phyloP scores from a whole-genome alignment of 2,797 vertebrate genomes.

The Zalophus californianus region DNA sequence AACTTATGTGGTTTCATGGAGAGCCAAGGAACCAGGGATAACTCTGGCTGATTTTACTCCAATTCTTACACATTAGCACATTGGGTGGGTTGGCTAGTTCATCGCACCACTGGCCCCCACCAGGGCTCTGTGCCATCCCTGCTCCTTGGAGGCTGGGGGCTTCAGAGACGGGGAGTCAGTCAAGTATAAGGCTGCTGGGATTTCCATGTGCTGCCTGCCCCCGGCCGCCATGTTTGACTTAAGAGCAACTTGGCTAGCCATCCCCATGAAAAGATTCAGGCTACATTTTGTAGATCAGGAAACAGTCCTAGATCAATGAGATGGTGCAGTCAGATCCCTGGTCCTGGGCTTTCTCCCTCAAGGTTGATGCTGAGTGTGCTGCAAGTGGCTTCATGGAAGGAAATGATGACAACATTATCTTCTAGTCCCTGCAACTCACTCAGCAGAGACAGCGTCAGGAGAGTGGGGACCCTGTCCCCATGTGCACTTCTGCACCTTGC shows the following conservation, averaged over 20 bases:
- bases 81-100: not conserved
- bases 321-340: not conserved
- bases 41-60: not conserved
- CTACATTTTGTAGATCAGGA: not conserved
- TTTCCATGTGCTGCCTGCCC: fast-evolving
- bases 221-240: not conserved
- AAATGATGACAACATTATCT: not conserved
- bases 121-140: not conserved
- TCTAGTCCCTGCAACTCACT: not conserved
- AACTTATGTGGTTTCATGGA: not conserved
- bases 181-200: not conserved
- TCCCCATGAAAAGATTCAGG: not conserved
- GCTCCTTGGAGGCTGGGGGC: too few species aligned
- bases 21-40: not conserved
- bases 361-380: not conserved
- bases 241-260: not conserved
- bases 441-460: too few species aligned
- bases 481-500: not conserved
- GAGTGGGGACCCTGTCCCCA: too few species aligned
- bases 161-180: not conserved
- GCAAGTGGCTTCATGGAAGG: not conserved
- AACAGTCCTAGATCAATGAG: not conserved
- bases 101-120: fast-evolving
- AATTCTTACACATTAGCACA: not conserved
- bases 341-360: not conserved